Conservation (phyloP, 2,113 vertebrate species). For the Corapipo altera region DNA sequence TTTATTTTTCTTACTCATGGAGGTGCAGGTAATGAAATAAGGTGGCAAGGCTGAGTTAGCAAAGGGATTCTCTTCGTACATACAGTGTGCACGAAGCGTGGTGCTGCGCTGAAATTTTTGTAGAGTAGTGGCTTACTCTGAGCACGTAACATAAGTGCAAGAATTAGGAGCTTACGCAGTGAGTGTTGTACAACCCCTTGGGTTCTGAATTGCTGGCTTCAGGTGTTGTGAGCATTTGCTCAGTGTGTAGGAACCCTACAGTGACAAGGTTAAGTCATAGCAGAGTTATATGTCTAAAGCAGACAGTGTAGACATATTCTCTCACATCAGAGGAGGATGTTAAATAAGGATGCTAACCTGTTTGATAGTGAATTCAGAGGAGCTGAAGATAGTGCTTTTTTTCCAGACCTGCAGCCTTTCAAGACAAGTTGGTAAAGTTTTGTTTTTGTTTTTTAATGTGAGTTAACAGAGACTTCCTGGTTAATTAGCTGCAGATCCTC, state of each 20-base stretch:
- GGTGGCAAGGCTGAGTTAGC: not conserved
- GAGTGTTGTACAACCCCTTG: not conserved
- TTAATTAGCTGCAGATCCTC: not conserved
- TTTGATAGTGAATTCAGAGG: not conserved
- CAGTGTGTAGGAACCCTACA: not conserved
- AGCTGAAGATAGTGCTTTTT: not conserved
- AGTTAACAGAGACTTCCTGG: not conserved
- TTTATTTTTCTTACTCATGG: not conserved
- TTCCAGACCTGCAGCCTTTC: not conserved
- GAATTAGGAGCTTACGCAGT: not conserved
- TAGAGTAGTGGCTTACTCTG: not conserved
- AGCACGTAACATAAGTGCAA: not conserved
- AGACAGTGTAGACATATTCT: not conserved
- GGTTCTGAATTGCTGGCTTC: not conserved
- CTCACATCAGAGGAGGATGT: not conserved
- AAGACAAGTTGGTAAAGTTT: not conserved
- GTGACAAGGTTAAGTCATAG: not conserved
- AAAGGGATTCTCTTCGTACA: not conserved
- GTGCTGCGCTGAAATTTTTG: not conserved
- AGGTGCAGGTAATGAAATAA: not conserved
- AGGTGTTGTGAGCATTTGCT: not conserved
- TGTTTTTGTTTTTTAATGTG: not conserved
- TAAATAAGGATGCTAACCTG: not conserved
- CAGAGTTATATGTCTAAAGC: not conserved
- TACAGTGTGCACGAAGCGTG: rapidly evolving